Base-by-base conservation (phyloP, 2,113 vertebrate species). In the Cephalopholis sonnerati region DNA sequence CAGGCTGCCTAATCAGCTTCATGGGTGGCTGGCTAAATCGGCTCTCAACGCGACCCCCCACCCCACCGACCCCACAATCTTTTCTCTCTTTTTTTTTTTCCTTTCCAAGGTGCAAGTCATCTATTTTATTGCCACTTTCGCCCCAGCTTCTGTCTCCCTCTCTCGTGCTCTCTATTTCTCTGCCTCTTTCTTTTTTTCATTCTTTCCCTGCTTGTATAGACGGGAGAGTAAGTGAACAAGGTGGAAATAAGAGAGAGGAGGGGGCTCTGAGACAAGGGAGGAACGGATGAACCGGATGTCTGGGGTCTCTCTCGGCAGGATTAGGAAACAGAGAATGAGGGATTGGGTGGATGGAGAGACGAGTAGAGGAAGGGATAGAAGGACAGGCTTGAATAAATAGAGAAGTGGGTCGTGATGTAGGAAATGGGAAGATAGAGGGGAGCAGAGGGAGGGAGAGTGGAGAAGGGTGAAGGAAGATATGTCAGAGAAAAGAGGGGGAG, bases 1-100 rank as follows among this genome's bases (percentile, higher is more conserved):
- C 96, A 97, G 97, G 95, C 96, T 96, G 97, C 97, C 97, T 98
- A 98, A 99, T 98, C 97, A 99, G 97, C 97, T 97, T 98, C 98
- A 98, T 97, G 98, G 97, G 97, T 97, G 97, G 97, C 96, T 99
- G 97, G 95, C 95, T 97, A 97, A 98, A 98, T 97, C 97, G 96
- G 95, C 94, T 95, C 95, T 94, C 95, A 93, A 92, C 84, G 82
- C 75, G 41, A 73, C 86, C 72, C 79, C 79, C 79, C 79, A 25
- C 73, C 67, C 74, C 81, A 6, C 68, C 24, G 2, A 72, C 72
- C 41, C 87, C 68, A 46, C 76, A 88, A 82, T 84, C 85, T 88
- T 87, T 84, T 87, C 85, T 86, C 69, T 70, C 46, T 81, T 83
- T 86, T 83, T 58, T 83, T 86, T 82, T 81, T 73, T 59, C 90